Evolutionary conservation across 53 echinoderm and acorn worm species (phyloP).

Genomic region (Apostichopus leukothele): DNA sequence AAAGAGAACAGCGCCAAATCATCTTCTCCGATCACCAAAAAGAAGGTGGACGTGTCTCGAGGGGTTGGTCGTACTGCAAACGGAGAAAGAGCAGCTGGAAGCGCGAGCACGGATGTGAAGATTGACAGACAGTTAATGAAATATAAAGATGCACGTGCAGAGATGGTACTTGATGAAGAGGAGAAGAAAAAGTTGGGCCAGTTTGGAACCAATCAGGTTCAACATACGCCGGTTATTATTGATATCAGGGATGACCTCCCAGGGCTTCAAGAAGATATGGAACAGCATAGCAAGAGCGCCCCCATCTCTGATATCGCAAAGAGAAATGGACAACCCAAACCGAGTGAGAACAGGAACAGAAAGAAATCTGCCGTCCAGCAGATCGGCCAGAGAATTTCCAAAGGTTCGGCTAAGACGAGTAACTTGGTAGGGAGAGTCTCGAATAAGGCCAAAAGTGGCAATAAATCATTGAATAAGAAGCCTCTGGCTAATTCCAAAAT

Average conservation of each 20-base stretch:
- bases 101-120: not conserved
- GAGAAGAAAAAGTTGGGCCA: not conserved
- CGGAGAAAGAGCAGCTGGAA: not conserved
- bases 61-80: not conserved
- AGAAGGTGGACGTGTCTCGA: not conserved
- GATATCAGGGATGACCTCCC: constrained; percentile 79
- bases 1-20: constrained; percentile 27
- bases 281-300: constrained; percentile 27
- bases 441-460: not conserved
- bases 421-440: not conserved
- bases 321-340: not conserved
- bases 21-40: not conserved
- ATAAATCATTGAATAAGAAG: not conserved
- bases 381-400: constrained; percentile 7
- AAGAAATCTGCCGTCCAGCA: constrained; percentile 47
- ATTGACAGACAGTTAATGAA: not conserved
- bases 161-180: not conserved
- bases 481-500: constrained; percentile 33
- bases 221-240: constrained; percentile 80
- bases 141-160: not conserved
- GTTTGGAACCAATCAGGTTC: not conserved
- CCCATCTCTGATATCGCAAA: not conserved
- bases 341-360: not conserved
- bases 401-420: not conserved
- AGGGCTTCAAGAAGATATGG: not conserved